phyloP scores from a whole-genome alignment of 2,797 vertebrate species.

The Gymnodraco acuticeps region DNA sequence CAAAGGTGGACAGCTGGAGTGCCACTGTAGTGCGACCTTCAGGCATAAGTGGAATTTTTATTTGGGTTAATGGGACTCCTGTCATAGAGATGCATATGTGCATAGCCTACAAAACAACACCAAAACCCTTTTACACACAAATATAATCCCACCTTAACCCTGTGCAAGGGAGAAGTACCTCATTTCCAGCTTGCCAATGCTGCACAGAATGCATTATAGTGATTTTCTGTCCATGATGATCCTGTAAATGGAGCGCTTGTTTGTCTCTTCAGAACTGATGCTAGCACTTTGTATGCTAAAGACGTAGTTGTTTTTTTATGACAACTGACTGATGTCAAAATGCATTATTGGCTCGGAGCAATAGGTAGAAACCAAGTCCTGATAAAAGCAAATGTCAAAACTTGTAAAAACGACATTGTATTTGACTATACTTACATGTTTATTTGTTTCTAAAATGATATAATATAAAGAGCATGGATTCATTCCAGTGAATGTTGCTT shows the following conservation, averaged over 20 bases:
- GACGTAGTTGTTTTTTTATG: not conserved
- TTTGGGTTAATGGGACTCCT: not conserved
- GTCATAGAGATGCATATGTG: not conserved
- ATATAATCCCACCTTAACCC: not conserved
- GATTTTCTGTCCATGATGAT: constrained; percentile 1
- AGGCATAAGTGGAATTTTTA: not conserved
- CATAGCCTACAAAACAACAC: not conserved
- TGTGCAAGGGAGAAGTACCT: not conserved
- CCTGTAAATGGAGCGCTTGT: not conserved
- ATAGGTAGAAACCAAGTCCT: not conserved
- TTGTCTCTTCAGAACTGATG: not conserved
- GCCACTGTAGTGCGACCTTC: not conserved
- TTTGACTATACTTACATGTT: not conserved
- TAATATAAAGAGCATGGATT: not conserved
- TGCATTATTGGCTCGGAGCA: not conserved
- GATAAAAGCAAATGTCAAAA: not conserved
- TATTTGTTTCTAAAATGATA: not conserved
- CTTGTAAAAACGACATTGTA: not conserved
- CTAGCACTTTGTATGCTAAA: not conserved
- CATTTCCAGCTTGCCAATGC: not conserved
- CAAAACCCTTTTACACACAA: not conserved
- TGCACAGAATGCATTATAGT: not conserved
- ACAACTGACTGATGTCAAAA: not conserved
- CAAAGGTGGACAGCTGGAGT: not conserved
- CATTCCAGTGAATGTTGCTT: not conserved